These are phyloP conservation scores for Notothenia coriiceps DNA, from an alignment of 2,113 vertebrate species.

Conservation along the genomic window DNA sequence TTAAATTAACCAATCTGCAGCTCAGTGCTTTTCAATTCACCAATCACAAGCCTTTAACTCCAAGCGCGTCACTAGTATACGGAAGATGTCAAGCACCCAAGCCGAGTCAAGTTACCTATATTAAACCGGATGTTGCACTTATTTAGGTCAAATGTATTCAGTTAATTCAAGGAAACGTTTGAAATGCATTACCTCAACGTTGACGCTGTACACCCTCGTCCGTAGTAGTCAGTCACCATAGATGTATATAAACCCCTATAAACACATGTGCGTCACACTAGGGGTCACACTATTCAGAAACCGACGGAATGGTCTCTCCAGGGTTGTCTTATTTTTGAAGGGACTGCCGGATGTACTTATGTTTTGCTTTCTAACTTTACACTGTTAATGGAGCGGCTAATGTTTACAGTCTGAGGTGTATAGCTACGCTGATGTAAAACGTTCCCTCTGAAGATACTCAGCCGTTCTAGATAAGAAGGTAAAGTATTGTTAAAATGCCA, in stretches of 20 bases:
- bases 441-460: neutral
- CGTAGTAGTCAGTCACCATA: too few species aligned
- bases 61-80: neutral
- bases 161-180: too few species aligned
- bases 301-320: accelerated
- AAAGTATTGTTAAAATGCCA: neutral
- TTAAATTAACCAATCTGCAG: too few species aligned
- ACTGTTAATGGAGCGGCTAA: accelerated
- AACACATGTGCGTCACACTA: too few species aligned
- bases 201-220: accelerated
- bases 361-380: neutral
- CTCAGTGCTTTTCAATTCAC: neutral
- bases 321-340: constrained; percentile 25
- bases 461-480: neutral
- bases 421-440: neutral
- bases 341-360: neutral
- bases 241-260: too few species aligned
- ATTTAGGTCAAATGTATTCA: neutral
- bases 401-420: neutral
- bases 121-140: neutral
- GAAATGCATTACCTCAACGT: neutral
- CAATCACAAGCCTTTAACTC: neutral
- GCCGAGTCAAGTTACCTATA: neutral
- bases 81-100: neutral
- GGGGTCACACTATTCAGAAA: neutral